Evolutionary conservation across 2,888 invertebrate species (phyloP).

Genomic region (Rotaria macrura): DNA sequence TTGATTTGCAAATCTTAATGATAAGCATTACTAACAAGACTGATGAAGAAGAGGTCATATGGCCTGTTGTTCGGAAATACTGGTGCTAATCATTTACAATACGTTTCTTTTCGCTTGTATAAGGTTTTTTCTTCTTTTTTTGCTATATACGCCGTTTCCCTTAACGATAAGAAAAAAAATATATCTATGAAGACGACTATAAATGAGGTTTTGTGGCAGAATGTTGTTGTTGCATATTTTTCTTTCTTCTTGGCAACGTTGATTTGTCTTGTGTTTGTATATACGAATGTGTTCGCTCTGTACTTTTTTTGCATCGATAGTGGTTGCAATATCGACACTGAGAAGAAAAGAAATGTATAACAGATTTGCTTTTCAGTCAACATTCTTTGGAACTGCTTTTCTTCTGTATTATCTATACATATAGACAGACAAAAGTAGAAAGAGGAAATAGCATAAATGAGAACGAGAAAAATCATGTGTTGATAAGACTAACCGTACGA

Average conservation of each 20-base stretch:
- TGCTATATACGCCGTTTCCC: neutral
- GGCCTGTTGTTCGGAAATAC: neutral
- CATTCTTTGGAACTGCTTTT: neutral
- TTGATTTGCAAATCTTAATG: neutral
- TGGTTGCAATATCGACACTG: neutral
- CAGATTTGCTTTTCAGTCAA: neutral
- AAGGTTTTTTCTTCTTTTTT: neutral
- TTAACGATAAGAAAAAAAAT: neutral
- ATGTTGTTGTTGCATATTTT: neutral
- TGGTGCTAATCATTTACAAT: neutral
- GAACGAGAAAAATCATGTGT: neutral
- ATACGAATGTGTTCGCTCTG: neutral
- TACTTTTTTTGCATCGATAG: neutral
- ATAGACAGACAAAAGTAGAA: neutral
- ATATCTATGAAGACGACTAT: neutral
- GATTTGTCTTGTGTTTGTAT: neutral
- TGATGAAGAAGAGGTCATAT: neutral
- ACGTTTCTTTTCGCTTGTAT: neutral
- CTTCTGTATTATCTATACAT: neutral
- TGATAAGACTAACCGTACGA: neutral
- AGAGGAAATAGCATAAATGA: neutral
- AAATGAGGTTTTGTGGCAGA: neutral
- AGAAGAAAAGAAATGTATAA: neutral
- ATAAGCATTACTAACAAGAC: neutral
- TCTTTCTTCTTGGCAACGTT: neutral